These are phyloP conservation scores for Nymphalis polychloros DNA, from an alignment of 2,888 invertebrate genomes.

Conservation along the genomic window DNA sequence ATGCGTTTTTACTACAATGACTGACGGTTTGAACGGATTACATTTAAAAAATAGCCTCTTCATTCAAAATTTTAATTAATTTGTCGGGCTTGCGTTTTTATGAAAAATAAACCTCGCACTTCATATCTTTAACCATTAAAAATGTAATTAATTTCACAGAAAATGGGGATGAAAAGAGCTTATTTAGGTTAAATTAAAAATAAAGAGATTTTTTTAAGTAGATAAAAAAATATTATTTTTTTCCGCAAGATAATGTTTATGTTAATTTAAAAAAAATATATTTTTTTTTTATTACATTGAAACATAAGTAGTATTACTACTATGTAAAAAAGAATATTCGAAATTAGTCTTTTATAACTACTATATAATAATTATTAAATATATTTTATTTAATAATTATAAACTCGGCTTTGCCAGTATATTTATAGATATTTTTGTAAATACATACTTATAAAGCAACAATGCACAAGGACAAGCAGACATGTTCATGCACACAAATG, in stretches of 20 bases:
- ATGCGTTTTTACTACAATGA: neutral
- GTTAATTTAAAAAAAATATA: neutral
- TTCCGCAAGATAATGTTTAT: neutral
- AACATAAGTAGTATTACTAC: too few species aligned
- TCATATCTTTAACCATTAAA: constrained; percentile 32
- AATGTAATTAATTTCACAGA: constrained; percentile 36
- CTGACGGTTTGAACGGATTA: neutral
- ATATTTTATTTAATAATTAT: too few species aligned
- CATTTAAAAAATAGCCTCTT: constrained; percentile 45
- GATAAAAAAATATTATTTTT: constrained; percentile 30
- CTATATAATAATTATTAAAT: too few species aligned
- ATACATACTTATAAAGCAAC: too few species aligned
- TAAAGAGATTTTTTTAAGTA: constrained; percentile 49
- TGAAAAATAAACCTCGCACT: constrained; percentile 29
- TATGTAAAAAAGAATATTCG: too few species aligned
- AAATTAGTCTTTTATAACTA: too few species aligned
- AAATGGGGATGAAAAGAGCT: constrained; percentile 48
- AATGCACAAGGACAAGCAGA: too few species aligned
- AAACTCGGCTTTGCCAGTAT: too few species aligned
- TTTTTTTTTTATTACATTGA: too few species aligned
- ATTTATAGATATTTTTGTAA: too few species aligned
- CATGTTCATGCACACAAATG: too few species aligned
- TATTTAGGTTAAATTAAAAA: constrained; percentile 57
- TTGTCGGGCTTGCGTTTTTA: constrained; percentile 27
- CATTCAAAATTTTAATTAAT: constrained; percentile 52